Percentiles rank a stretch among this genome's conserved stretches.
Evolutionary conservation across 2,797 vertebrate genomes (phyloP).

Genomic region (Sebastes oblongus): DNA sequence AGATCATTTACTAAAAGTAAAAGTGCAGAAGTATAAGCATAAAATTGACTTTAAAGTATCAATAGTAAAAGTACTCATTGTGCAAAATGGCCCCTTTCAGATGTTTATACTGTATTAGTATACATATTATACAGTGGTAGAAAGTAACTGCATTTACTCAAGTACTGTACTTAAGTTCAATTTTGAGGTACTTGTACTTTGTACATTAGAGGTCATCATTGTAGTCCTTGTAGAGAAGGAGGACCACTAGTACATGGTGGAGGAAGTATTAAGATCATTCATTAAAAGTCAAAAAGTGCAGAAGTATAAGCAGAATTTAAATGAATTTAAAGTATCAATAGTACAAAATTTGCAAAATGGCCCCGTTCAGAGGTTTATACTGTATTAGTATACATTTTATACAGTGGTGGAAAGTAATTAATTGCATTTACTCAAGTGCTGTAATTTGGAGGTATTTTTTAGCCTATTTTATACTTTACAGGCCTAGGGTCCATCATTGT

Average conservation of each 20-base stretch:
- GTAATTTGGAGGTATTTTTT: neutral
- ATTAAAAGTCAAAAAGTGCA: neutral
- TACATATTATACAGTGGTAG: neutral
- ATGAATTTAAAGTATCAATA: neutral
- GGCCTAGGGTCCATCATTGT: neutral
- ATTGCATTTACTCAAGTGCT: neutral
- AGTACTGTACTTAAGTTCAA: neutral
- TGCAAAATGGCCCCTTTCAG: neutral
- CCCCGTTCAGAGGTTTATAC: neutral
- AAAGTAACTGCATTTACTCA: neutral
- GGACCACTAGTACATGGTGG: neutral
- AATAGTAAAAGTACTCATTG: no score
- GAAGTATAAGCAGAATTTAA: no score
- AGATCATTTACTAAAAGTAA: neutral
- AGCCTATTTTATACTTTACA: neutral
- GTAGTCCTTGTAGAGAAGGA: no score
- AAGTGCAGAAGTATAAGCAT: no score
- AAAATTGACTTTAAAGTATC: no score
- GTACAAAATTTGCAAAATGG: neutral
- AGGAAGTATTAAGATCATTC: neutral
- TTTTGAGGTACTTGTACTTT: neutral
- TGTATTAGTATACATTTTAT: neutral
- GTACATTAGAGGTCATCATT: neutral
- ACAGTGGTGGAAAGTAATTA: neutral
- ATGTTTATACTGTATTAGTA: neutral